Evolutionary conservation across 1,140 invertebrate species (phyloP).

Genomic region (Bombus balteatus): DNA sequence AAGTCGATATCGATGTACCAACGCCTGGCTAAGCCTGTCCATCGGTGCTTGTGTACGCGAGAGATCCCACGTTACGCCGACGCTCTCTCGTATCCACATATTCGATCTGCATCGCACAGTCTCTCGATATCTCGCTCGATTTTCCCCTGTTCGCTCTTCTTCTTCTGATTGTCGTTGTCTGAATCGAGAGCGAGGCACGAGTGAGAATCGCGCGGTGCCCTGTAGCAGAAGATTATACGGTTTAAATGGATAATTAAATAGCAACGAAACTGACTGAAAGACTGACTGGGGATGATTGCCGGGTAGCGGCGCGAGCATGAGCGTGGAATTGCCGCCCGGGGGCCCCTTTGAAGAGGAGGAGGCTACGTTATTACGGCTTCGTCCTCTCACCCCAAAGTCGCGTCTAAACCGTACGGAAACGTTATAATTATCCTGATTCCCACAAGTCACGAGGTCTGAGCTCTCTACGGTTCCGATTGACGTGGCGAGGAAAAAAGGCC

Average conservation of each 20-base stretch:
- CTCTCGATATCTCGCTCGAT: background rate
- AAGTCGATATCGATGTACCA: conserved; percentile 6
- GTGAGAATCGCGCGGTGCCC: conserved; percentile 70
- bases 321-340: conserved; percentile 80
- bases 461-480: conserved; percentile 59
- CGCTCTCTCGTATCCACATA: background rate
- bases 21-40: background rate
- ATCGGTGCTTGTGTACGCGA: background rate
- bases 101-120: background rate
- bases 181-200: conserved; percentile 59
- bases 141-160: conserved; percentile 7
- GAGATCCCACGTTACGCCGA: conserved; percentile 37
- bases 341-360: conserved; percentile 74
- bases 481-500: conserved; percentile 37
- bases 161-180: conserved; percentile 33
- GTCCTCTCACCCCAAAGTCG: conserved; percentile 57
- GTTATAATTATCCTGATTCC: conserved; percentile 82
- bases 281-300: conserved; percentile 83
- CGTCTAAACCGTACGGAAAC: conserved; percentile 79
- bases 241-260: conserved; percentile 84
- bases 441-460: conserved; percentile 75
- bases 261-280: conserved; percentile 83
- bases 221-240: conserved; percentile 81
- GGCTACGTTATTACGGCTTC: conserved; percentile 73
- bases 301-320: conserved; percentile 82